These are phyloP conservation scores for Diplolepis rosae DNA, from an alignment of 2,888 invertebrate genomes.

Conservation along the genomic window DNA sequence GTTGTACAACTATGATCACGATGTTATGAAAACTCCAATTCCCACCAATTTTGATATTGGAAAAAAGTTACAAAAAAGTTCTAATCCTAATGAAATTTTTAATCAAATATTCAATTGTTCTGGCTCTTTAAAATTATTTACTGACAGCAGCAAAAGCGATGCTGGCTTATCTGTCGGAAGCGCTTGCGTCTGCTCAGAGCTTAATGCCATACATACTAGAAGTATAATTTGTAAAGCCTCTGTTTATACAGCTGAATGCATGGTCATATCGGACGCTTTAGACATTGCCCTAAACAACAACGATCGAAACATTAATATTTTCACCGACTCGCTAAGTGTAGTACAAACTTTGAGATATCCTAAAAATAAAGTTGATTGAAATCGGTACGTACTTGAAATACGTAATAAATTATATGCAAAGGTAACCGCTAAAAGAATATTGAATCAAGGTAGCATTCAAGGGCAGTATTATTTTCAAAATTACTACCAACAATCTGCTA, in stretches of 20 bases:
- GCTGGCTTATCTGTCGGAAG: constrained; percentile 5
- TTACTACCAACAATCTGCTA: too few species aligned
- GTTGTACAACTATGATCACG: neutral
- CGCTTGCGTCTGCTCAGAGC: constrained; percentile 3
- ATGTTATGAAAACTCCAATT: neutral
- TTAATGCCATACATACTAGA: neutral
- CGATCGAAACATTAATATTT: constrained; percentile 25
- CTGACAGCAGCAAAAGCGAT: constrained; percentile 24
- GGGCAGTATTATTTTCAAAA: too few species aligned
- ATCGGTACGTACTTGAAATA: too few species aligned
- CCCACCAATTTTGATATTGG: neutral
- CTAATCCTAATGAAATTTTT: neutral
- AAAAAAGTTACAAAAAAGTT: neutral
- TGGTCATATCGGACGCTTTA: constrained; percentile 31
- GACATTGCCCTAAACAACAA: neutral
- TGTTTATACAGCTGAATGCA: constrained; percentile 35
- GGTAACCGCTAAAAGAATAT: too few species aligned
- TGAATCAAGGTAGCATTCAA: too few species aligned
- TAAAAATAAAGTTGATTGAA: too few species aligned
- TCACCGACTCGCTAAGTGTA: constrained; percentile 34
- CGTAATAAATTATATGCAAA: too few species aligned
- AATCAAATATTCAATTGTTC: neutral
- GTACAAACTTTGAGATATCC: constrained; percentile 14
- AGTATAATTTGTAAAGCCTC: neutral
- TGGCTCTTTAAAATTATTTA: neutral